A percentile compares a stretch with the other conserved stretches of the same genome.
These are phyloP conservation scores for Ophion costatus DNA, from an alignment of 2,888 invertebrate genomes.

Conservation along the genomic window DNA sequence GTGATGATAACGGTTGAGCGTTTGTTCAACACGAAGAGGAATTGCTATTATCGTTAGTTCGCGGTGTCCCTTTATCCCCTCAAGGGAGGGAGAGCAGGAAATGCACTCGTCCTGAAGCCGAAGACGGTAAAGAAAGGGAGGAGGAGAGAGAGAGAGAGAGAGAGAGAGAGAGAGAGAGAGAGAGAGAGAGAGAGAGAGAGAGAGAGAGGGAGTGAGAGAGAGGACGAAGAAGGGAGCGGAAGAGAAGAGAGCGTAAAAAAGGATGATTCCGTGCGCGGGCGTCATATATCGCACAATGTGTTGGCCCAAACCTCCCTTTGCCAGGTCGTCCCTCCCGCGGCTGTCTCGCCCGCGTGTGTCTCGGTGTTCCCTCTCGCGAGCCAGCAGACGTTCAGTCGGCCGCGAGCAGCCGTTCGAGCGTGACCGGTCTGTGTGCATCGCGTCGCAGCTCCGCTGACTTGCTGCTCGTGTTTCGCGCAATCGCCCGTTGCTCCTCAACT, in stretches of 20 bases:
- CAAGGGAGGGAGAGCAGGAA: neutral
- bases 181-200: neutral
- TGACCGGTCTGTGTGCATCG: conserved; percentile 63
- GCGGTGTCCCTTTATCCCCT: neutral
- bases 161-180: conserved; percentile 33
- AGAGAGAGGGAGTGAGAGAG: conserved; percentile 12
- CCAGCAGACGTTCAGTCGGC: conserved; percentile 79
- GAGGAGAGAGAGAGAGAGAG: conserved; percentile 6
- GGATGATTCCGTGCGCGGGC: neutral
- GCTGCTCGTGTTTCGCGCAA: neutral
- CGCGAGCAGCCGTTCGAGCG: conserved; percentile 80
- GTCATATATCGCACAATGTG: conserved; percentile 4
- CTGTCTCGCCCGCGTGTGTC: conserved; percentile 31
- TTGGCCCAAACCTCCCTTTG: conserved; percentile 63
- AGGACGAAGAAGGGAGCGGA: conserved; percentile 45
- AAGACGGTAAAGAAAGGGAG: neutral
- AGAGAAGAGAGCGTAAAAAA: neutral
- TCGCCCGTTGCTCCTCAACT: neutral
- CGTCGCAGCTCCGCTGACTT: conserved; percentile 30
- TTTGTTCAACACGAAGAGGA: too few relatives aligned
- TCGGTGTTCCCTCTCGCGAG: conserved; percentile 25
- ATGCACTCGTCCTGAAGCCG: neutral
- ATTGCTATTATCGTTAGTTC: neutral
- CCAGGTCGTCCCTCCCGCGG: conserved; percentile 9
- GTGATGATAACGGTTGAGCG: too few relatives aligned